Conservation (phyloP, 2,113 vertebrate genomes). For the Alaudala cheleensis region DNA sequence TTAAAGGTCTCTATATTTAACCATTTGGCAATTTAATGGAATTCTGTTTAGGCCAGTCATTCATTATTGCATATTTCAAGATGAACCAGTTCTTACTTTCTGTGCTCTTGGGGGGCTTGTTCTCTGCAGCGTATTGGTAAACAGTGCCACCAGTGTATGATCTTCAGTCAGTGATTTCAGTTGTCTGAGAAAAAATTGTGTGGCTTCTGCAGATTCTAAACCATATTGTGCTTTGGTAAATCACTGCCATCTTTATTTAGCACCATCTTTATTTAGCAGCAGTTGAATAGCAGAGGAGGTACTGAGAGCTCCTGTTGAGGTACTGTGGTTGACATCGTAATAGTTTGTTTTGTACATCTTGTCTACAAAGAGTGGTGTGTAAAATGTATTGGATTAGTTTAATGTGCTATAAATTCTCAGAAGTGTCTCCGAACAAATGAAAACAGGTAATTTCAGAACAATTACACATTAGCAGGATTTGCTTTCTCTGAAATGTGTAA, state of each 20-base stretch:
- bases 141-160: background rate
- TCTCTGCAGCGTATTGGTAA: background rate
- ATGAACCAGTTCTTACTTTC: background rate
- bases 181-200: background rate
- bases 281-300: background rate
- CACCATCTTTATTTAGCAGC: background rate
- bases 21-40: background rate
- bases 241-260: background rate
- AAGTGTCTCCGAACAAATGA: background rate
- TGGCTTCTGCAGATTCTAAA: background rate
- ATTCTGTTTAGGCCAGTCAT: background rate
- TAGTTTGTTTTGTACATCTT: background rate
- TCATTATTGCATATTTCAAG: background rate
- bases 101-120: background rate
- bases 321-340: background rate
- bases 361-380: background rate
- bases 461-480: background rate
- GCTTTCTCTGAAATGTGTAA: background rate
- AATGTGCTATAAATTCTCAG: background rate
- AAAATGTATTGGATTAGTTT: background rate
- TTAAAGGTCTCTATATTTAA: background rate
- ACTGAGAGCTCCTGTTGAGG: background rate
- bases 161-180: background rate
- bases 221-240: background rate
- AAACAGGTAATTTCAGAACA: background rate